Conservation (phyloP, 2,113 vertebrate genomes). For the Poecile atricapillus region DNA sequence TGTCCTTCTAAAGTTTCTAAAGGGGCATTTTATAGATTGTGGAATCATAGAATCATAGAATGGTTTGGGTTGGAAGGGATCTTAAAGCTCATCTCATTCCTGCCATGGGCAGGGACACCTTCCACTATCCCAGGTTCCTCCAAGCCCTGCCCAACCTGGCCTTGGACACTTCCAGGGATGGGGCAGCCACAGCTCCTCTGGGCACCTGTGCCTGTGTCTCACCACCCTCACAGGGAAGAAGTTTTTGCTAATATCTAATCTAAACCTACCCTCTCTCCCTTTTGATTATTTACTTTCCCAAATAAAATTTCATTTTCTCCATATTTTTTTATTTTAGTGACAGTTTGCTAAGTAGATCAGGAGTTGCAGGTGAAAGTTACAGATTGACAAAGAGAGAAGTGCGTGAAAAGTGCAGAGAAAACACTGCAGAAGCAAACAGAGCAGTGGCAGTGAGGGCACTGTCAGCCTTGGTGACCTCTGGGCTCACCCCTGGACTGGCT, state of each 20-base stretch:
- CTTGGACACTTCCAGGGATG: not conserved
- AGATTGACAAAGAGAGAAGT: not conserved
- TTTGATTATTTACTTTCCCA: not conserved
- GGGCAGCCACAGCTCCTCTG: not conserved
- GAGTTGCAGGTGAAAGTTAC: not conserved
- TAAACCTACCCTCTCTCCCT: not conserved
- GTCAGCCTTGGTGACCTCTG: not conserved
- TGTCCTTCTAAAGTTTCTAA: not conserved
- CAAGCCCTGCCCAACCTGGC: rapidly evolving
- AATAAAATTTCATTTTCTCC: not conserved
- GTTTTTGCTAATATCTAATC: not conserved
- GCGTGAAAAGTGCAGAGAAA: not conserved
- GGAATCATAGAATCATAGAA: not conserved
- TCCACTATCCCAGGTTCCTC: rapidly evolving
- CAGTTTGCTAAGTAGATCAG: not conserved
- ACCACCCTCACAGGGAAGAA: not conserved
- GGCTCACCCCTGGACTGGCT: not conserved
- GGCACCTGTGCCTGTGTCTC: not conserved
- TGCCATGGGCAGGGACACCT: not conserved
- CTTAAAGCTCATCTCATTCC: not conserved
- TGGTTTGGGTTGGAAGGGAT: not conserved
- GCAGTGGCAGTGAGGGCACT: not conserved
- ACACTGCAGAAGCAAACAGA: not conserved
- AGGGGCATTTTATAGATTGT: not conserved
- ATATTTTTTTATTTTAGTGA: not conserved